A percentile compares a stretch with the other conserved stretches of the same genome.
phyloP scores from a whole-genome alignment of 2,888 invertebrate species.

The Lamproptera curius region DNA sequence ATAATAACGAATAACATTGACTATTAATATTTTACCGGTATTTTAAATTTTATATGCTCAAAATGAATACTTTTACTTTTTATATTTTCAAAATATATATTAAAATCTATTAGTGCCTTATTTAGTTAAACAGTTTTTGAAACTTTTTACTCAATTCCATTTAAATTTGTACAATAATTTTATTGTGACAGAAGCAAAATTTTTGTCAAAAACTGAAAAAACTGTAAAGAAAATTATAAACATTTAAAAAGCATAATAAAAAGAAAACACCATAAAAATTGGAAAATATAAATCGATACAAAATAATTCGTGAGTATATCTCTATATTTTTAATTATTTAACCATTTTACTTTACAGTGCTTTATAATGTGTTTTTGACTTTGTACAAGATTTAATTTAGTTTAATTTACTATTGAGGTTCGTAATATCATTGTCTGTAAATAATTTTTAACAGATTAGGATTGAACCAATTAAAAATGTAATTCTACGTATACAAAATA shows the following conservation, averaged over 20 bases:
- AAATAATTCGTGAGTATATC: slow-evolving; percentile 8
- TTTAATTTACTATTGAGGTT: not conserved
- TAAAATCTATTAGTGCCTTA: no score
- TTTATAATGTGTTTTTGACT: not conserved
- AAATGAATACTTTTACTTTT: no score
- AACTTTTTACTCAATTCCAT: no score
- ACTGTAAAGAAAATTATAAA: slow-evolving; percentile 17
- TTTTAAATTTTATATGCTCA: no score
- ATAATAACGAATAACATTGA: no score
- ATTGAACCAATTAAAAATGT: no score
- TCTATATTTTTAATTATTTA: not conserved
- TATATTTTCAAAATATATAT: no score
- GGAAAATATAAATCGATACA: slow-evolving; percentile 19
- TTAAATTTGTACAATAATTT: no score
- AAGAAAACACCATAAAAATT: slow-evolving; percentile 24
- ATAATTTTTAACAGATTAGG: not conserved
- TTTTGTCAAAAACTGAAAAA: slow-evolving; percentile 4
- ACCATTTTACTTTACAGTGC: not conserved
- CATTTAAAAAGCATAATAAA: slow-evolving; percentile 12
- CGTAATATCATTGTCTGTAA: not conserved
- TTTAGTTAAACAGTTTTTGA: no score
- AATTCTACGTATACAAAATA: no score
- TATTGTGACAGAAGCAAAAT: not conserved
- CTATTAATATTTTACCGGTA: no score
- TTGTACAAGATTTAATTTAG: not conserved